Percentiles rank a stretch among this genome's conserved stretches.
Evolutionary conservation across 64 coral and sea anemone species (phyloP).

Genomic region (Porites lutea): DNA sequence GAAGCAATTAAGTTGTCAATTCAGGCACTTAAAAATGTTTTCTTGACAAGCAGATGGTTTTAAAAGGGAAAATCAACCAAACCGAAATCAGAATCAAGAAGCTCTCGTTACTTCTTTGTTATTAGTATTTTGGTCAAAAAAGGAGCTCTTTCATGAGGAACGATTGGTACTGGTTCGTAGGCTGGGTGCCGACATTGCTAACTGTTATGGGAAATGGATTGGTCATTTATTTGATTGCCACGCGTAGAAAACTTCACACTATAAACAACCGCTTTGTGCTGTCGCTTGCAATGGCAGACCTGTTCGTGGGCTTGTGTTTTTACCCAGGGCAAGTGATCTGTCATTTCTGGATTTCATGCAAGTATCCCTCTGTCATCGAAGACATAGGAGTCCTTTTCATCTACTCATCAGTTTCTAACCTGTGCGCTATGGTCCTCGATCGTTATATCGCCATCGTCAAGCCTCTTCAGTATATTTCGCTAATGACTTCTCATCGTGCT

Average conservation of each 20-base stretch:
- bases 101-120: too few species aligned
- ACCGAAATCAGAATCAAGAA: not conserved
- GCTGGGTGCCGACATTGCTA: slow-evolving; percentile 31
- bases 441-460: slow-evolving; percentile 18
- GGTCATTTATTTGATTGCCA: slow-evolving; percentile 73
- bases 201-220: slow-evolving; percentile 64
- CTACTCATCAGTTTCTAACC: not conserved
- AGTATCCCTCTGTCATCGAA: not conserved
- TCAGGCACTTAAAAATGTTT: too few species aligned
- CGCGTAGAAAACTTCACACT: slow-evolving; percentile 56
- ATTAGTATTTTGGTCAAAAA: not conserved
- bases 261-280: slow-evolving; percentile 58
- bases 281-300: slow-evolving; percentile 75
- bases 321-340: slow-evolving; percentile 54
- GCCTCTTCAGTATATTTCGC: slow-evolving; percentile 1
- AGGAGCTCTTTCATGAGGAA: not conserved
- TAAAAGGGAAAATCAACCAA: not conserved
- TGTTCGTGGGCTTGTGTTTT: slow-evolving; percentile 58
- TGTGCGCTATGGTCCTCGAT: slow-evolving; percentile 10
- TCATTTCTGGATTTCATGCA: not conserved
- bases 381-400: slow-evolving; percentile 6
- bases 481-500: not conserved
- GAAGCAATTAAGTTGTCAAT: not conserved
- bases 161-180: slow-evolving; percentile 70
- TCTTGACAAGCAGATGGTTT: not conserved